Conservation (phyloP, 1,140 invertebrate species). For the Pentalonia nigronervosa region DNA sequence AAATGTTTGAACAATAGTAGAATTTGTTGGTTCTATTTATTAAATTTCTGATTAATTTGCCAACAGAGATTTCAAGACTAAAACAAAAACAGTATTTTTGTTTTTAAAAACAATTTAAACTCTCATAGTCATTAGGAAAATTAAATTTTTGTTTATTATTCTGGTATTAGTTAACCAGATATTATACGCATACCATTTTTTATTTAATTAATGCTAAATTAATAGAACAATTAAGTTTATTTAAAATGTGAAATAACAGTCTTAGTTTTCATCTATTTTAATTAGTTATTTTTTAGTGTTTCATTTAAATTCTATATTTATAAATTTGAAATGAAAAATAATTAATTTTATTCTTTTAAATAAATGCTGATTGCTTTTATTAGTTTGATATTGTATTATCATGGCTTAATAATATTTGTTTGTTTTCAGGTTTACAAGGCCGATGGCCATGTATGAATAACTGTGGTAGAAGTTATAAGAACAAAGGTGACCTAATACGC, state of each 20-base stretch:
- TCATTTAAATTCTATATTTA: background rate
- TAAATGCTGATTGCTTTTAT: slow-evolving; percentile 13
- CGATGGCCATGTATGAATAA: slow-evolving; percentile 58
- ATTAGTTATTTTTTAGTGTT: background rate
- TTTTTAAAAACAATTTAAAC: background rate
- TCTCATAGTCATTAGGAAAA: background rate
- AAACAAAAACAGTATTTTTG: background rate
- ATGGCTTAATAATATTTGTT: background rate
- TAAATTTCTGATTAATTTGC: background rate
- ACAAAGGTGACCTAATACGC: slow-evolving; percentile 57
- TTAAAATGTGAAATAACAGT: background rate
- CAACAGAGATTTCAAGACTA: background rate
- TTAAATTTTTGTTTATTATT: background rate
- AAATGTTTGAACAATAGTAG: background rate
- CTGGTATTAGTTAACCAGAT: background rate
- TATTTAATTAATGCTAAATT: background rate
- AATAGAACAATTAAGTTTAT: background rate
- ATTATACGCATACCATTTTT: background rate
- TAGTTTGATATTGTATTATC: background rate
- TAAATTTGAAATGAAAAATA: background rate
- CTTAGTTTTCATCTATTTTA: background rate
- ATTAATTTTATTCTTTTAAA: background rate
- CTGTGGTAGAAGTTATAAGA: slow-evolving; percentile 58
- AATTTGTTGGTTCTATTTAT: background rate
- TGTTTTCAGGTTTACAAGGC: background rate